Base-by-base conservation (phyloP, 1,140 invertebrate species). In the Lepidostoma basale region DNA sequence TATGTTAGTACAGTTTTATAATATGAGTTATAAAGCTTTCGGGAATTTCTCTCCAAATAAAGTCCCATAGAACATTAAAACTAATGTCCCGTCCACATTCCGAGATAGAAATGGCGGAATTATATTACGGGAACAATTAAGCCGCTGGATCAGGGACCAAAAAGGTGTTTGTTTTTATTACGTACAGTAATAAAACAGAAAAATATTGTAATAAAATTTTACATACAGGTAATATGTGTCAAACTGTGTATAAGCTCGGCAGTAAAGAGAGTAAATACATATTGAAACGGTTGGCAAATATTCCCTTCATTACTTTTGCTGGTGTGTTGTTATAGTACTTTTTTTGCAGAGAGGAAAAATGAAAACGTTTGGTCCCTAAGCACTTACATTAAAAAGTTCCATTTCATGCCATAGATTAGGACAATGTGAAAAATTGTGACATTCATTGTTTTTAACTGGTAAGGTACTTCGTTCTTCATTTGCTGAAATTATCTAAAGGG, bases 181-280 rank as follows among this genome's bases (percentile, higher is more conserved):
- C 14, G 45, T n/a, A 39, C 30, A 18, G 16, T 16, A 30, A 56
- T 56, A 56, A 56, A 56, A 54, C 25, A 40, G 16, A 64, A 25
- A 64, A 64, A 64, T 64, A 64, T 28, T 52, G 62, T 45, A 39
- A 54, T 64, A 64, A 64, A 52, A 64, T 64, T 64, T 64, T 52
- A 64, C 28, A 63, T 25, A 47, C 26, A 62, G 42, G 26, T 62
- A 36, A 22, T 62, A 47, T 20, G 44, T 47, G 60, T 62, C 58
- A 22, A 56, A 4, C 26, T 25, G 10, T 22, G 45, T 12, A n/a
- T 22, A 56, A 9, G 18, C 26, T 16, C 52, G 28, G 30, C 30
- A 36, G 28, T 36, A 56, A 56, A 56, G 22, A 8, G 20, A 36
- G 4, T 12, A 33, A 39, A 30, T 33, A 25, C 49, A 54, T 26